Percentiles rank a stretch among this genome's conserved stretches.
phyloP scores from a whole-genome alignment of 2,888 invertebrate genomes.

The Thymelicus acteon region DNA sequence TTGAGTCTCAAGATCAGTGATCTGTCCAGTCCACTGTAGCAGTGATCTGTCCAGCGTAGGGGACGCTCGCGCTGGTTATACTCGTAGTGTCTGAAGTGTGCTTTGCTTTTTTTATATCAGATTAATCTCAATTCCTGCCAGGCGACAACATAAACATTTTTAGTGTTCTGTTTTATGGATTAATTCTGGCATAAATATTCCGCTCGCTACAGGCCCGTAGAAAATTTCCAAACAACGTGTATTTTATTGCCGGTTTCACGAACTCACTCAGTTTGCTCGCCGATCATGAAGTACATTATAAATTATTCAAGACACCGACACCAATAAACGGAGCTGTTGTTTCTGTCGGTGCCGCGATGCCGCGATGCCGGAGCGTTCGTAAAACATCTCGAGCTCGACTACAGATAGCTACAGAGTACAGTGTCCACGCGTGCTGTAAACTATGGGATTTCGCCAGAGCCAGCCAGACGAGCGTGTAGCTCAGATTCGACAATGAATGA shows the following conservation, averaged over 20 bases:
- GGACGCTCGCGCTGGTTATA: too few species aligned
- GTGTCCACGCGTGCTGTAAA: conserved; percentile 11
- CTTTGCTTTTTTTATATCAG: too few species aligned
- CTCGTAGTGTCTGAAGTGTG: too few species aligned
- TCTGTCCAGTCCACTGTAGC: too few species aligned
- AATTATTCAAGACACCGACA: conserved; percentile 45
- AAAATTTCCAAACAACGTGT: conserved; percentile 20
- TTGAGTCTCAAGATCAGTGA: too few species aligned
- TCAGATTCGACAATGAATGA: neutral
- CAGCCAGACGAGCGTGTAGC: neutral
- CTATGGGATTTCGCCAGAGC: neutral
- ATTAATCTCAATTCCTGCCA: too few species aligned
- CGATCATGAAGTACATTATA: conserved; percentile 39
- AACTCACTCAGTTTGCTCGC: conserved; percentile 36
- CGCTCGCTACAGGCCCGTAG: neutral
- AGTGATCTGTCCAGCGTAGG: too few species aligned
- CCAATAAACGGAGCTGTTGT: conserved; percentile 44
- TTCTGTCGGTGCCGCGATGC: conserved; percentile 32
- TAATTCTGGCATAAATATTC: conserved; percentile 3
- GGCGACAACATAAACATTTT: too few species aligned
- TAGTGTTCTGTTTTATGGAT: too few species aligned
- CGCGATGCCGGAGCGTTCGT: conserved; percentile 39
- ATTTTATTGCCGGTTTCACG: conserved; percentile 9
- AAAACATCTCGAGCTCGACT: conserved; percentile 20
- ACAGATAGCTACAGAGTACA: too few species aligned